Evolutionary conservation across 1,140 invertebrate species (phyloP), one percentile per base, ranked within the genome.

Genomic region (Euwallacea fornicatus): DNA sequence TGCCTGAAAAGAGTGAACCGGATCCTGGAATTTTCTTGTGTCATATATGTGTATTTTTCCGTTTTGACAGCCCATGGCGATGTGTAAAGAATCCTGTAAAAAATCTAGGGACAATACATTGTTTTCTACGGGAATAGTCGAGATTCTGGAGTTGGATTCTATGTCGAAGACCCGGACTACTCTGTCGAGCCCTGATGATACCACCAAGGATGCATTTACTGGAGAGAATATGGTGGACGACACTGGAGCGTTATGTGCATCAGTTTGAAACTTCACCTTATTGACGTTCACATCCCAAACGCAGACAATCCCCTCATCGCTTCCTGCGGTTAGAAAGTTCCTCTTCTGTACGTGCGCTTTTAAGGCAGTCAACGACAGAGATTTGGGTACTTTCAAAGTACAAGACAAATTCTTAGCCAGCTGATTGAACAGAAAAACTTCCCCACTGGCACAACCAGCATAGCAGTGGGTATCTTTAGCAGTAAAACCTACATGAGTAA

Each of bases 281-380:
- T 75, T 76, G 6, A 74, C 71, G 42, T 82, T 78, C 10, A 76
- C 78, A 71, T 82, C 81, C 79, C 79, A 82, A 47, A 79, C 74
- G 11, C 67, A 76, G 7, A 81, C 77, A 8, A 78, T 70, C 6
- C 81, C 80, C 73, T 81, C 79, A 53, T 77, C 77, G 61, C 79
- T 80, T 7, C 78, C 78, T 21, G 72, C 75, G 7, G 71, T 70
- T 2, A 82, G 44, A 7, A 77, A 69, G 72, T 78, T 76, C 33
- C 77, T 74, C 71, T 78, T 79, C 7, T 66, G 67, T 2, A 60
- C 67, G 71, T 80, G 80, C n/a, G 75, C 76, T 73, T 74, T 65
- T 9, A 82, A 33, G 9, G 75, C 72, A 43, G 72, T 77, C 10
- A 81, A 60, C 2, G 76, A 78, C 9, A 71, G 69, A 16, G 78